Evolutionary conservation across 2,797 vertebrate species (phyloP).

Genomic region (Linurgus olivaceus): DNA sequence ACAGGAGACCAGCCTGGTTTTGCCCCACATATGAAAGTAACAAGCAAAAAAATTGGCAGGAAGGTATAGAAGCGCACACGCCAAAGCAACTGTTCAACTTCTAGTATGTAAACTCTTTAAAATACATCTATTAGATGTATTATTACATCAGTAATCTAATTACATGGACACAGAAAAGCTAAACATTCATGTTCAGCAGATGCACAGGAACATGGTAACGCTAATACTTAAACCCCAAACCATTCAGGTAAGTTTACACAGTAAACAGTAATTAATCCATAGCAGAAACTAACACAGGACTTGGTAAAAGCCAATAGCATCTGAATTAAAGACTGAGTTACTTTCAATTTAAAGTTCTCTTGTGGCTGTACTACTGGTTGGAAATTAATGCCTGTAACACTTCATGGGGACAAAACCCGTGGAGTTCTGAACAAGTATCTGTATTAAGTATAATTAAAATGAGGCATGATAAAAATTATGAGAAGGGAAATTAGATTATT

Average conservation of each 20-base stretch:
- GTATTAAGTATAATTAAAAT: neutral
- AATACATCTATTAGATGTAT: neutral
- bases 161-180: neutral
- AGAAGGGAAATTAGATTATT: neutral
- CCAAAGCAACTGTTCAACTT: neutral
- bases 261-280: conserved; percentile 15
- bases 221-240: neutral
- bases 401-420: neutral
- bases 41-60: neutral
- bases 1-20: neutral
- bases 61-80: neutral
- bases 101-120: neutral
- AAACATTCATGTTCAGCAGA: neutral
- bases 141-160: neutral
- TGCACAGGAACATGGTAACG: neutral
- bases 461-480: neutral
- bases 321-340: neutral
- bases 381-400: neutral
- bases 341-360: neutral
- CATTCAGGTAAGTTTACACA: neutral
- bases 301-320: neutral
- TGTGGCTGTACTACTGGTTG: neutral
- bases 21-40: neutral
- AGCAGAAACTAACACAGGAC: neutral
- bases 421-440: neutral